Evolutionary conservation across 2,797 vertebrate species (phyloP).

Genomic region (Vultur gryphus): DNA sequence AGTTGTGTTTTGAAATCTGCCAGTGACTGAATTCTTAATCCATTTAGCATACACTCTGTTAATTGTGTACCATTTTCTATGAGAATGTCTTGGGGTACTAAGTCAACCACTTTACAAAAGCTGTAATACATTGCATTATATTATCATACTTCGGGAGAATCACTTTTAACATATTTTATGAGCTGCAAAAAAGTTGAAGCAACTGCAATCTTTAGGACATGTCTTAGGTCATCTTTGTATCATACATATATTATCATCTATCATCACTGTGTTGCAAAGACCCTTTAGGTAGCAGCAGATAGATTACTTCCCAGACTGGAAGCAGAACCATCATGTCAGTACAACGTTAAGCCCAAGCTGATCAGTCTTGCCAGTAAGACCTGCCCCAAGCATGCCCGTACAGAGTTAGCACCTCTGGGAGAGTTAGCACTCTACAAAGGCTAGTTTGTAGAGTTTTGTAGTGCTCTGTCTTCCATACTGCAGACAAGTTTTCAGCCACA

Average conservation of each 20-base stretch:
- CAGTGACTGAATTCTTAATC: neutral
- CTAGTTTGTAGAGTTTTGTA: neutral
- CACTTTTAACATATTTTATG: neutral
- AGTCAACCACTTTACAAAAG: neutral
- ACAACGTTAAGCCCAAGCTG: neutral
- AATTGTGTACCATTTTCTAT: neutral
- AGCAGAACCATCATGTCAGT: neutral
- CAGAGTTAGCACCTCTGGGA: neutral
- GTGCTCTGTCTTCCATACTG: neutral
- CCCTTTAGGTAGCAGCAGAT: neutral
- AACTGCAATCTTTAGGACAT: neutral
- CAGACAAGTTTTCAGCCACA: neutral
- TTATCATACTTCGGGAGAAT: neutral
- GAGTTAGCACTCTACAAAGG: neutral
- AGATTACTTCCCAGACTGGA: neutral
- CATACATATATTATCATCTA: neutral
- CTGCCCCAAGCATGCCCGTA: fast-evolving
- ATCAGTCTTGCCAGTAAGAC: neutral
- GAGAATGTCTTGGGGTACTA: neutral
- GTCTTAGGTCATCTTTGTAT: neutral
- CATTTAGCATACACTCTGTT: neutral
- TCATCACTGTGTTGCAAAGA: neutral
- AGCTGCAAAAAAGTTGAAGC: neutral
- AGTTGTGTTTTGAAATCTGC: neutral
- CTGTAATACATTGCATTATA: neutral